Percentiles rank a stretch among this genome's conserved stretches.
phyloP scores from a whole-genome alignment of 2,888 invertebrate genomes.

The Agrotis segetum region DNA sequence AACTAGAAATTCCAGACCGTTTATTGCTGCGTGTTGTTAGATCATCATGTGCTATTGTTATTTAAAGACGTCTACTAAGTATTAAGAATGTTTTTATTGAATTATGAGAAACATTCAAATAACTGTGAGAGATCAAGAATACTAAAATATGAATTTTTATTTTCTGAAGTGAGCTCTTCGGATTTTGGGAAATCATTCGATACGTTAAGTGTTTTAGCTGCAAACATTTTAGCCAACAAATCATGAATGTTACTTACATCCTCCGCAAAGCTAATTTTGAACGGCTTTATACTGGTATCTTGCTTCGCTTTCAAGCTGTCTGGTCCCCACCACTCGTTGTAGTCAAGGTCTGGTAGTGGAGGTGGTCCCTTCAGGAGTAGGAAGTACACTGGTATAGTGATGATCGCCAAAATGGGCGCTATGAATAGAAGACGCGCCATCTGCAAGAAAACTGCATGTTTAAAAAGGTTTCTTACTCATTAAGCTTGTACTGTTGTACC shows the following conservation, averaged over 20 bases:
- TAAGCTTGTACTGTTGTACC: background rate
- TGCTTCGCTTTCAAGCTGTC: constrained; percentile 78
- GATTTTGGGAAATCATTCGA: background rate
- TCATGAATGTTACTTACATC: constrained; percentile 43
- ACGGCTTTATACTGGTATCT: constrained; percentile 88
- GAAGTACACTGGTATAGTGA: constrained; percentile 48
- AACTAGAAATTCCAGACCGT: background rate
- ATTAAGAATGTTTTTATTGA: background rate
- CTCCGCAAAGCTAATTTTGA: constrained; percentile 84
- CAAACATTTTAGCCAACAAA: too few relatives aligned
- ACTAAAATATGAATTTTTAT: background rate
- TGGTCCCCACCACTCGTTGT: constrained; percentile 90
- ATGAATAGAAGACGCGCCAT: constrained; percentile 58
- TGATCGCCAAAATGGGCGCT: constrained; percentile 42
- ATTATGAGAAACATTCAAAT: too few relatives aligned
- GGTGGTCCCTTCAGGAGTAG: constrained; percentile 54
- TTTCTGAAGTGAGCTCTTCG: background rate
- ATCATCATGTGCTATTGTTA: background rate
- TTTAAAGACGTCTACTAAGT: background rate
- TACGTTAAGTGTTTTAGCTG: background rate
- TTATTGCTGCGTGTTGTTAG: background rate
- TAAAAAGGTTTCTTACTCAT: background rate
- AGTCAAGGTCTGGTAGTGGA: constrained; percentile 65
- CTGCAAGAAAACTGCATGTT: constrained; percentile 32
- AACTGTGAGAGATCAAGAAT: background rate